These are phyloP conservation scores for Cyprinodon diabolis DNA, from an alignment of 2,797 vertebrate species.

Conservation along the genomic window DNA sequence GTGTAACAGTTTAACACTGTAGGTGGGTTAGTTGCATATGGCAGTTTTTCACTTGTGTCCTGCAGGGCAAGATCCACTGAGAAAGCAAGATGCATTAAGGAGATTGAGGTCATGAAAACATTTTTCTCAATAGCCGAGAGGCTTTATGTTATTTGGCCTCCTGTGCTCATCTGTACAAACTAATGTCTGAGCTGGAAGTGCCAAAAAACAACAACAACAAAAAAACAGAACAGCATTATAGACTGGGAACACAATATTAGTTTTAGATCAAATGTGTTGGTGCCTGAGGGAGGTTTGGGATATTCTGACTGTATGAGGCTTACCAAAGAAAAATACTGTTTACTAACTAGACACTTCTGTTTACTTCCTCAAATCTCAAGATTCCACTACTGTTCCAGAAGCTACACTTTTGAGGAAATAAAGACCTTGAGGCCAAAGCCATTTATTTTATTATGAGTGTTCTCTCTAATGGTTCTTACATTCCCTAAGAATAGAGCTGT, in stretches of 20 bases:
- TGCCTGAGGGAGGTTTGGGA: constrained; percentile 62
- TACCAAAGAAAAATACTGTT: constrained; percentile 44
- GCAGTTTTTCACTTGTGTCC: constrained; percentile 63
- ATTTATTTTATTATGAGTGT: constrained; percentile 42
- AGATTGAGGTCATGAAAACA: constrained; percentile 58
- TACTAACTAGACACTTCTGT: constrained; percentile 37
- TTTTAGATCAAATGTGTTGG: constrained; percentile 63
- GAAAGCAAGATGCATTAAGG: constrained; percentile 51
- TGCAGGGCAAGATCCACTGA: constrained; percentile 59
- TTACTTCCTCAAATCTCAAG: constrained; percentile 42
- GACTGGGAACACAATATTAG: constrained; percentile 56
- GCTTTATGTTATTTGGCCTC: constrained; percentile 50
- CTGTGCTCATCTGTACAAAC: constrained; percentile 69
- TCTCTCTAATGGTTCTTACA: constrained; percentile 33
- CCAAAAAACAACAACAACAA: background rate
- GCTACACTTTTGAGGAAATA: constrained; percentile 23
- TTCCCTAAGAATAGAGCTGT: constrained; percentile 57
- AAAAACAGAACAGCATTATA: constrained; percentile 50
- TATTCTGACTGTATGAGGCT: constrained; percentile 43
- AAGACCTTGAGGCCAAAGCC: constrained; percentile 24
- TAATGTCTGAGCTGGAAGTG: constrained; percentile 64
- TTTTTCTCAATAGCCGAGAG: constrained; percentile 65
- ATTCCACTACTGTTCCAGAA: constrained; percentile 29
- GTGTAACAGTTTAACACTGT: constrained; percentile 34
- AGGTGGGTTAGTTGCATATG: constrained; percentile 61